A percentile compares a stretch with the other conserved stretches of the same genome.
phyloP scores from a whole-genome alignment of 1,140 invertebrate genomes.

The Drosophila nigromelanica region DNA sequence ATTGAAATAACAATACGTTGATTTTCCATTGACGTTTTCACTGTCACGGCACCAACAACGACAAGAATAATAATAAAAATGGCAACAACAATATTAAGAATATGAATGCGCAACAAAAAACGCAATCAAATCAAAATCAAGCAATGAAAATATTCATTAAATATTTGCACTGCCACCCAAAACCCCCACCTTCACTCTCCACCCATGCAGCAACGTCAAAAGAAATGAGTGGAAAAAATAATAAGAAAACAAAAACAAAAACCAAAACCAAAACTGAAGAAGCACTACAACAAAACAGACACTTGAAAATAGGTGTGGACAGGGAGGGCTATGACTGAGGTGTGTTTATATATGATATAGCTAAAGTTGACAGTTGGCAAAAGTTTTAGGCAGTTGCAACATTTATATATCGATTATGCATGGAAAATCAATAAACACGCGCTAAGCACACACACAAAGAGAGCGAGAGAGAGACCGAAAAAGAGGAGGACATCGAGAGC shows the following conservation, averaged over 20 bases:
- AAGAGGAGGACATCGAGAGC: conserved; percentile 5
- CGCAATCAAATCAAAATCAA: conserved; percentile 46
- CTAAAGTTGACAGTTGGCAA: conserved; percentile 45
- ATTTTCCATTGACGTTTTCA: conserved; percentile 51
- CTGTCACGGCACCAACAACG: conserved; percentile 16
- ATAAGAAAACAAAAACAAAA: conserved; percentile 10
- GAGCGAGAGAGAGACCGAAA: conserved; percentile 2
- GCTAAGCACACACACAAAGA: conserved; percentile 29
- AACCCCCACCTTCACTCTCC: neutral
- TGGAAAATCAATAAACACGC: conserved; percentile 72
- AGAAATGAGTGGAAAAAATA: conserved; percentile 23
- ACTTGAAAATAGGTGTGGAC: conserved; percentile 46
- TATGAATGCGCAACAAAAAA: conserved; percentile 39
- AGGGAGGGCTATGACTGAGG: neutral
- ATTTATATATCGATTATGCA: conserved; percentile 68
- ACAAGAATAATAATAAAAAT: conserved; percentile 19
- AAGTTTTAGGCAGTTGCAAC: conserved; percentile 56
- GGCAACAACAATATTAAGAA: conserved; percentile 11
- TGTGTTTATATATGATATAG: neutral
- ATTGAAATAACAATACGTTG: conserved; percentile 46
- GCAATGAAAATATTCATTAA: conserved; percentile 56
- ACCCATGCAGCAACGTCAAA: neutral
- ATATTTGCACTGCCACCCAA: conserved; percentile 33
- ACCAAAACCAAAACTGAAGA: conserved; percentile 7
- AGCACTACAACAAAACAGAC: conserved; percentile 23